Conservation (phyloP, 92 coral and sea anemone genomes). For the Zoanthus sansibaricus region DNA sequence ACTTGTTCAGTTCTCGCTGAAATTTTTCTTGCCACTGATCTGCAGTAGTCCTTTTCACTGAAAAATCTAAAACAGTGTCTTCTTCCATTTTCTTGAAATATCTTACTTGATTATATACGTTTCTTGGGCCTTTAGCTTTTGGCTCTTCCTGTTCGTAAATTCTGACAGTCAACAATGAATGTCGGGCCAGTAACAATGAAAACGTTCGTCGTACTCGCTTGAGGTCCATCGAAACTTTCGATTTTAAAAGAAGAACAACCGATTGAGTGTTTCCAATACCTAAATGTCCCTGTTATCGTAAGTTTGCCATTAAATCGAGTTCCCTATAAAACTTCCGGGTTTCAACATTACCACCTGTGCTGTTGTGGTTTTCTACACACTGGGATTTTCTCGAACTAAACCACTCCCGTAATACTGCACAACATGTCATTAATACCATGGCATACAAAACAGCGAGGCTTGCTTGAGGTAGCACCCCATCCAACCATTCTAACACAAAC, state of each 20-base stretch:
- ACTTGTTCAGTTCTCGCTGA: constrained; percentile 36
- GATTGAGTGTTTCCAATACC: constrained; percentile 5
- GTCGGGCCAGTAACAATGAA: background rate
- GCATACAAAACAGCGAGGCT: constrained; percentile 77
- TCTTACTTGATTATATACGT: background rate
- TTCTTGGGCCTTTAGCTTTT: background rate
- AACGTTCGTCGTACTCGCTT: constrained; percentile 12
- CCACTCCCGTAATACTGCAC: constrained; percentile 32
- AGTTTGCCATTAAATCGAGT: constrained; percentile 19
- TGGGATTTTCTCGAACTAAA: background rate
- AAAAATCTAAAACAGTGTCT: constrained; percentile 15
- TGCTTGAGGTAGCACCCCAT: constrained; percentile 57
- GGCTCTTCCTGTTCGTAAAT: background rate
- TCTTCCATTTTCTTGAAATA: constrained; percentile 34
- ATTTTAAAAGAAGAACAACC: constrained; percentile 24
- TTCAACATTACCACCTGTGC: background rate
- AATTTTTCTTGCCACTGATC: constrained; percentile 37
- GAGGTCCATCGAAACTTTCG: constrained; percentile 3
- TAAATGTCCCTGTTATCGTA: constrained; percentile 1
- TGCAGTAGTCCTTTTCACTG: constrained; percentile 26
- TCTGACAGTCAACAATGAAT: constrained; percentile 12
- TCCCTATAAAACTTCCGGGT: constrained; percentile 4
- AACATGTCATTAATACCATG: constrained; percentile 56
- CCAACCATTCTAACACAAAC: constrained; percentile 66
- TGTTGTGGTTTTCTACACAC: background rate